Conservation (phyloP, 2,888 invertebrate genomes). For the Phlogophora meticulosa region DNA sequence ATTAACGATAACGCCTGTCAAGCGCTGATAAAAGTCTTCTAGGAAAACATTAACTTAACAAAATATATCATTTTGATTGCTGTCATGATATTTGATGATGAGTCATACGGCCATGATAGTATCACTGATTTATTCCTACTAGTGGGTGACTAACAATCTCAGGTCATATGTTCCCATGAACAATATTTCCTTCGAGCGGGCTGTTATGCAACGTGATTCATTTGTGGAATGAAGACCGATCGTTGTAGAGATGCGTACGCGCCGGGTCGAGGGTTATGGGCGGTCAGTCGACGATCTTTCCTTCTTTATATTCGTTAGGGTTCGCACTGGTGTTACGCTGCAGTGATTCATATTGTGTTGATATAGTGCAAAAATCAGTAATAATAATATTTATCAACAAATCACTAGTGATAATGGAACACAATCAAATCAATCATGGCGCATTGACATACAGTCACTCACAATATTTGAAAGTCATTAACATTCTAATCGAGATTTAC, state of each 20-base stretch:
- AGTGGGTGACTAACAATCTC: constrained; percentile 45
- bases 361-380: constrained; percentile 7
- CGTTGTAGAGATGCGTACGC: constrained; percentile 63
- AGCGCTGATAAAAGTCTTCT: constrained; percentile 45
- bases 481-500: constrained; percentile 13
- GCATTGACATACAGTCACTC: neutral
- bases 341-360: constrained; percentile 4
- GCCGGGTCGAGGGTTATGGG: constrained; percentile 69
- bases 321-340: constrained; percentile 40
- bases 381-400: constrained; percentile 1
- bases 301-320: constrained; percentile 57
- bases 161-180: constrained; percentile 47
- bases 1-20: constrained; percentile 51
- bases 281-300: constrained; percentile 71
- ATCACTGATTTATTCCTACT: constrained; percentile 15
- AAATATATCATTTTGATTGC: constrained; percentile 35
- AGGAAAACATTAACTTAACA: constrained; percentile 26
- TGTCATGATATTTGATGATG: constrained; percentile 32
- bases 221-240: constrained; percentile 58
- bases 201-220: constrained; percentile 62
- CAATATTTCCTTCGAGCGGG: constrained; percentile 41
- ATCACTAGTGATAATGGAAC: neutral
- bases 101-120: constrained; percentile 26
- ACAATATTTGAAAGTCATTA: constrained; percentile 25
- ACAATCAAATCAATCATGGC: neutral